Base-by-base conservation (phyloP, 1,140 invertebrate genomes). In the Antheraea mylitta region DNA sequence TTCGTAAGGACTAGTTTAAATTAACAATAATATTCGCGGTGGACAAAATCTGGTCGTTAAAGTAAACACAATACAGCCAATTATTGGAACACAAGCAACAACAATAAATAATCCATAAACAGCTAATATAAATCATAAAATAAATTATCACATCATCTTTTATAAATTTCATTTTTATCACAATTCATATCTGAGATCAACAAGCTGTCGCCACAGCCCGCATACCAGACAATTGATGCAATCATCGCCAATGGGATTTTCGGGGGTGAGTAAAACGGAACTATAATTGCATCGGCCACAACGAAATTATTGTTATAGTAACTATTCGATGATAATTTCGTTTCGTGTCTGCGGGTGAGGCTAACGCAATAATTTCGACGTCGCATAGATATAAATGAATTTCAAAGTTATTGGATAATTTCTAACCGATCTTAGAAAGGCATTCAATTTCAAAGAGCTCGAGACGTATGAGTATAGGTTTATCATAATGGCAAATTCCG, bases 231-330 rank as follows among this genome's bases (percentile, higher is more conserved):
- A 91, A 91, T 91, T 91, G 88, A 83, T 81, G 86, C 87, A 91
- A 91, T 91, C 87, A 90, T 87, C 83, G 78, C 69, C 85, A 89
- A 90, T 84, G 87, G 89, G 85, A 91, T 91, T 90, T 91, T 80
- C 22, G 53, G 85, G 86, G 83, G 83, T 80, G 82, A 78, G 82
- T 87, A 86, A 86, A 88, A 87, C 81, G 78, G 82, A 75, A 87
- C 82, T 73, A 72, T 86, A 91, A 90, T 90, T 91, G 87, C 83
- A 87, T 89, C 86, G 85, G 83, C 85, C 83, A 83, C 86, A 87
- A 81, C 81, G 69, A 80, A 87, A 88, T 87, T 85, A 85, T 84
- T 53, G 78, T 85, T 86, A 89, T 83, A 84, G 80, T 83, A 18
- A 82, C 85, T 86, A 85, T 89, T 86, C 82, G 83, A 85, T 88